phyloP scores from a whole-genome alignment of 2,113 vertebrate species.

The Callipepla californica region DNA sequence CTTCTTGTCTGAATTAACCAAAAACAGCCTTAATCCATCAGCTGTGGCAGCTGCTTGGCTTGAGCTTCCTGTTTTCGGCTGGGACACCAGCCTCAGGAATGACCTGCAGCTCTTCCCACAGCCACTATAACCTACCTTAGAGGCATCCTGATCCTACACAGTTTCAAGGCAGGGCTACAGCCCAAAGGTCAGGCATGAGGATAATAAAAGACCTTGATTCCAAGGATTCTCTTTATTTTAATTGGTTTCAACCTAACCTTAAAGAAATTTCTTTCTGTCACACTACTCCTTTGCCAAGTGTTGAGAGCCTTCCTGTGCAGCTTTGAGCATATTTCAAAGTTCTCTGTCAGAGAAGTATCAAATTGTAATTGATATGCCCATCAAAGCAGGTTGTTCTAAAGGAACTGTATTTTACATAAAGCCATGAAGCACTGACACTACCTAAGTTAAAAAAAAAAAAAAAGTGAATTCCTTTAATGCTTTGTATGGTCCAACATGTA shows the following conservation, averaged over 20 bases:
- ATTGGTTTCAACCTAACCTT: not conserved
- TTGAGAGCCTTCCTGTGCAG: not conserved
- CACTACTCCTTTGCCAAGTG: not conserved
- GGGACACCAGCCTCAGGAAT: not conserved
- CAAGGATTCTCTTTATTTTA: not conserved
- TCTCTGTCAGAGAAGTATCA: not conserved
- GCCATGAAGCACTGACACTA: not conserved
- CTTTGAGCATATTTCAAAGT: not conserved
- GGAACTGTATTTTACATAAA: not conserved
- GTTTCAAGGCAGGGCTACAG: not conserved
- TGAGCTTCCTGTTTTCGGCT: not conserved
- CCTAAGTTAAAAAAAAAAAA: not conserved
- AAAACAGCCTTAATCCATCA: not conserved
- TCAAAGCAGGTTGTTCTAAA: not conserved
- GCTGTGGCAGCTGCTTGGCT: not conserved
- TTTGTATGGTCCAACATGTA: not conserved
- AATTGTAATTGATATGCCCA: not conserved
- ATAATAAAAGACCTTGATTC: not conserved
- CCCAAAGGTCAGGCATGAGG: not conserved
- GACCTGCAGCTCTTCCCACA: not conserved
- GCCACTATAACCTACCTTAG: not conserved
- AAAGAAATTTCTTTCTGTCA: not conserved
- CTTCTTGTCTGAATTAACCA: constrained; percentile 10
- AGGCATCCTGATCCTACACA: not conserved
- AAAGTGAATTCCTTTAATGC: not conserved